phyloP scores from a whole-genome alignment of 2,113 vertebrate species.

The Elachura formosa region DNA sequence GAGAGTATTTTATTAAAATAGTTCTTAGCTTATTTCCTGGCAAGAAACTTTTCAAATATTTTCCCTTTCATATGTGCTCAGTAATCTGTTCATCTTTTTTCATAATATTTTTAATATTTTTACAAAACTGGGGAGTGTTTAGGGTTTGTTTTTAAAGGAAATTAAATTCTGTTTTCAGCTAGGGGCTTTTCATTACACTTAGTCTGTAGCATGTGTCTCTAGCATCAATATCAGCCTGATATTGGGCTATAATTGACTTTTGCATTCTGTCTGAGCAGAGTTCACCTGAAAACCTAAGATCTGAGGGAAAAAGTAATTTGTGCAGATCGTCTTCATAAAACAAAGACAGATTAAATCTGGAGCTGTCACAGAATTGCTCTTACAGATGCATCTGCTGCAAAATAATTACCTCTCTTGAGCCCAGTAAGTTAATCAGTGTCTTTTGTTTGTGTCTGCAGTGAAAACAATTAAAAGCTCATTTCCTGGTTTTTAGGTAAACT shows the following conservation, averaged over 20 bases:
- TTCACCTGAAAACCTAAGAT: conserved; percentile 59
- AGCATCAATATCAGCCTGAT: conserved; percentile 22
- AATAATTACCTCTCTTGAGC: conserved; percentile 64
- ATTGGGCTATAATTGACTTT: conserved; percentile 59
- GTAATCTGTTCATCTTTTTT: conserved; percentile 62
- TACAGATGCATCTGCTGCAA: conserved; percentile 45
- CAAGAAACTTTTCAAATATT: conserved; percentile 20
- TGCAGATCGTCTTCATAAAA: conserved; percentile 69
- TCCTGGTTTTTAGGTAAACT: conserved; percentile 56
- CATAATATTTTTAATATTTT: conserved; percentile 45
- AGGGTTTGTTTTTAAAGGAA: conserved; percentile 43
- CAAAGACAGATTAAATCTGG: conserved; percentile 59
- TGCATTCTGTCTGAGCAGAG: conserved; percentile 11
- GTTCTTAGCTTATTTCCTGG: not conserved
- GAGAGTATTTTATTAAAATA: conserved; percentile 29
- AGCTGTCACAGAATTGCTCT: conserved; percentile 29
- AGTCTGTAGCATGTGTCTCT: not conserved
- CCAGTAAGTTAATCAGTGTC: conserved; percentile 31
- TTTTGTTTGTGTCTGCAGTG: conserved; percentile 43
- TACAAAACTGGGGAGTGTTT: not conserved
- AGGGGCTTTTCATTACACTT: conserved; percentile 30
- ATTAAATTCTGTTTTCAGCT: conserved; percentile 67
- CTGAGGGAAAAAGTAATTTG: conserved; percentile 33
- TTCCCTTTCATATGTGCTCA: not conserved
- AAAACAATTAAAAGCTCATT: conserved; percentile 64